Base-by-base conservation (phyloP, 2,113 vertebrate genomes). In the Orthonyx spaldingii region DNA sequence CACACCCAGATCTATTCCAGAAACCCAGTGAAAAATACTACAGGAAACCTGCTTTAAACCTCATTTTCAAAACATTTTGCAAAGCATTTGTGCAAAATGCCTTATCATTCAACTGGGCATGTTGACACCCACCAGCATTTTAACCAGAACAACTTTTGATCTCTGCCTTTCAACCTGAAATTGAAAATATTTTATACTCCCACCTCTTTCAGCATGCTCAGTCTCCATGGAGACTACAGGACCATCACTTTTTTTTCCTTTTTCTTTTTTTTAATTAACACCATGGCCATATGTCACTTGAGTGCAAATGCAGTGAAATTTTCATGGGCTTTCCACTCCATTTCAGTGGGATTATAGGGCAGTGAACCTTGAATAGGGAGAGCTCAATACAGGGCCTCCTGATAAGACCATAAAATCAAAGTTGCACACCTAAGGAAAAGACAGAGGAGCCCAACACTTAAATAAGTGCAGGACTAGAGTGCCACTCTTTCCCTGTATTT, bases 201-300 rank as follows among this genome's bases (percentile, higher is more conserved):
- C 61, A 84, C 41, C 84, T 72, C 56, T 84, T 82, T 66, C 59
- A 41, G 71, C 41, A 79, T 22, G 50, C 91, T 82, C 57, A 35
- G 91, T 97, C 90, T 91, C 96, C 95, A 96, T 95, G 97, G 87
- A 91, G 89, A 97, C 91, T 15, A 42, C 56, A 87, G 46, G 47
- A 61, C 76, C 30, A 80, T 37, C 41, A 37, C 30, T 84, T 42
- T 11, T 13, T 27, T 49, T 39, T 47, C n/a, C n/a, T n/a, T 30
- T 37, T 30, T 50, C 33, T 60, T 77, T 60, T 72, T 74, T 91
- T 87, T 46, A 78, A 90, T 95, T 92, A 94, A 85, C 44, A 75
- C 69, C 56, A 20, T 3, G 41, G 57, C 46, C 47, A 32, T 41
- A 59, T 22, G 75, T 63, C 76, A 53, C 47, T 47, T 71, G 33